Evolutionary conservation across 1,140 invertebrate genomes (phyloP), one percentile per base, ranked within the genome.

Genomic region (Aculops lycopersici): DNA sequence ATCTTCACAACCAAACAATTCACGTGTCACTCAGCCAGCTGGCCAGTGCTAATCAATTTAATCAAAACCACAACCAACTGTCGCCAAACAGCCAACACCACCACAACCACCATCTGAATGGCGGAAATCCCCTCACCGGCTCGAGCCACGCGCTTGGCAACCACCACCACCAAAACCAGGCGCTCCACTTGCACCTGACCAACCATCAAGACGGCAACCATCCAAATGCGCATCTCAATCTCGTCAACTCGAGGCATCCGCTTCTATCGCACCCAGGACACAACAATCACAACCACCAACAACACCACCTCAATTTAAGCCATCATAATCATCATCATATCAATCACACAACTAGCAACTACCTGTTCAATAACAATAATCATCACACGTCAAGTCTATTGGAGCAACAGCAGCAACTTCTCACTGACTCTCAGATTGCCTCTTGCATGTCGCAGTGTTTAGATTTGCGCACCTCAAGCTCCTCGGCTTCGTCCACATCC

Each of bases 151-250:
- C n/a, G n/a, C n/a, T n/a, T n/a, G n/a, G n/a, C n/a, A n/a, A n/a
- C n/a, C 35, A 41, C 31, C 21, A 38, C 39, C 35, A 41, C 31
- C 12, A 41, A 31, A 31, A 31, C 24, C 24, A 31, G n/a, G n/a
- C 8, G 8, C 24, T n/a, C 8, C 24, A 31, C 24, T n/a, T n/a
- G n/a, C 24, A 31, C 24, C 24, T 8, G n/a, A 8, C 8, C n/a
- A 8, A 31, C 24, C n/a, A 8, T 31, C n/a, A 8, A 31, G n/a
- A 8, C 8, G n/a, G n/a, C 24, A 31, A 31, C 24, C 8, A 31
- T 31, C 24, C 8, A 31, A 31, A 31, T 31, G 24, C n/a, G 24
- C 24, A 31, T 8, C 24, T 21, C 4, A 39, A 13, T 24, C 15
- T n/a, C 19, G 40, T 15, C 13, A 39, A n/a, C 38, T 24, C 31